Percentiles rank a stretch among this genome's conserved stretches.
Evolutionary conservation across 2,888 invertebrate genomes (phyloP).

Genomic region (Archips crataeganus): DNA sequence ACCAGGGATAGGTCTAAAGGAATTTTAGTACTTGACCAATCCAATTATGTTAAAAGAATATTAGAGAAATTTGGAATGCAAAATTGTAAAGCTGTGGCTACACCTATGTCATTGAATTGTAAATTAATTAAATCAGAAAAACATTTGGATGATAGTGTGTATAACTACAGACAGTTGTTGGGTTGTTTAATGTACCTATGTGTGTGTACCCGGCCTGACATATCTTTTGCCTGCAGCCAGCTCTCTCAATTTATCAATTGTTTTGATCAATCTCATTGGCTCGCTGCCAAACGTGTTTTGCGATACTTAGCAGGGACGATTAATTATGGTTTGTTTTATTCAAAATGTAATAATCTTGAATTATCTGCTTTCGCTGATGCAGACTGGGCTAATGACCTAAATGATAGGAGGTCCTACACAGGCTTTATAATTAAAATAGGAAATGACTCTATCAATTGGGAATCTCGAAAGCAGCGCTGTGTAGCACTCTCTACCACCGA

Average conservation of each 20-base stretch:
- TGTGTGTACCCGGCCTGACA: neutral
- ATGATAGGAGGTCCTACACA: constrained; percentile 38
- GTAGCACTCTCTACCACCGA: no score
- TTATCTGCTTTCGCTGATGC: constrained; percentile 39
- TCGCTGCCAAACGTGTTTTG: constrained; percentile 44
- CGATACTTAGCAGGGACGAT: constrained; percentile 44
- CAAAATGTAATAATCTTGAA: constrained; percentile 23
- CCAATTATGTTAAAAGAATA: constrained; percentile 10
- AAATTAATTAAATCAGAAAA: neutral
- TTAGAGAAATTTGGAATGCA: neutral
- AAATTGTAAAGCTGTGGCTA: neutral
- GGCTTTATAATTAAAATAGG: constrained; percentile 37
- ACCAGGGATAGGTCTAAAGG: constrained; percentile 16
- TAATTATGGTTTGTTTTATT: constrained; percentile 38
- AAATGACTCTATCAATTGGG: constrained; percentile 24
- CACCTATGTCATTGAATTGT: neutral
- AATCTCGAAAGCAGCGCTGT: no score
- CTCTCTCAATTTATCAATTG: constrained; percentile 40
- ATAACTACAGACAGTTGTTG: neutral
- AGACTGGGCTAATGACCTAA: constrained; percentile 39
- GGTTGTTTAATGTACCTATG: neutral
- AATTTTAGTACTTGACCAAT: constrained; percentile 18
- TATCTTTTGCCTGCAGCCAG: neutral
- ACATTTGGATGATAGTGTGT: neutral
- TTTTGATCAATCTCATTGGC: constrained; percentile 43